These are phyloP conservation scores for Gallinago solitaria DNA, from an alignment of 2,797 vertebrate genomes.

Conservation along the genomic window DNA sequence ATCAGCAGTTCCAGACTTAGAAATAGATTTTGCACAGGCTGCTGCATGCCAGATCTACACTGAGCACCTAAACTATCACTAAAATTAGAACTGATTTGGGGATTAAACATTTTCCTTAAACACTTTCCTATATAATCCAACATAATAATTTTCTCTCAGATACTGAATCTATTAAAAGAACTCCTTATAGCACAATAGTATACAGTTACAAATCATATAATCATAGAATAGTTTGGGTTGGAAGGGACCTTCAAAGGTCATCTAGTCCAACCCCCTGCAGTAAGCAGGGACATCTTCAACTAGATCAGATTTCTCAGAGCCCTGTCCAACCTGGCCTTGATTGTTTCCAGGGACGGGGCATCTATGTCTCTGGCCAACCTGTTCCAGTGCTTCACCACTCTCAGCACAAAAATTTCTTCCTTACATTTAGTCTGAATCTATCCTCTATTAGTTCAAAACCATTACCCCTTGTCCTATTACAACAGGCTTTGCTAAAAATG, in stretches of 20 bases:
- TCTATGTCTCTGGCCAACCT: background rate
- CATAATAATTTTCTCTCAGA: background rate
- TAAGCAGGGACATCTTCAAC: background rate
- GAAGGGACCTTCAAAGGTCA: background rate
- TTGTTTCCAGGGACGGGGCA: background rate
- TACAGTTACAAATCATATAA: background rate
- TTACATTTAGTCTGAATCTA: background rate
- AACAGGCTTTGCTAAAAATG: background rate
- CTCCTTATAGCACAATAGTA: background rate
- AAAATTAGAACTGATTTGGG: background rate
- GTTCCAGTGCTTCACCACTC: background rate
- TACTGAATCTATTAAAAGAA: background rate
- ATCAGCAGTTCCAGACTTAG: background rate
- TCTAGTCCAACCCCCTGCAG: background rate
- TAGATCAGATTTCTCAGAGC: background rate
- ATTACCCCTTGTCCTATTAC: accelerated
- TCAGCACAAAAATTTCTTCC: background rate
- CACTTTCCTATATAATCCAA: background rate
- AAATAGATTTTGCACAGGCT: background rate
- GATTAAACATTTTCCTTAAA: background rate
- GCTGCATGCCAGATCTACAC: background rate
- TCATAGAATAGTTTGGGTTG: background rate
- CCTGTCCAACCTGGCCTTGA: background rate
- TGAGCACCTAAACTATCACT: background rate
- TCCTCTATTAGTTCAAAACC: background rate